Evolutionary conservation across 2,113 vertebrate genomes (phyloP).

Genomic region (Aegotheles bennettii): DNA sequence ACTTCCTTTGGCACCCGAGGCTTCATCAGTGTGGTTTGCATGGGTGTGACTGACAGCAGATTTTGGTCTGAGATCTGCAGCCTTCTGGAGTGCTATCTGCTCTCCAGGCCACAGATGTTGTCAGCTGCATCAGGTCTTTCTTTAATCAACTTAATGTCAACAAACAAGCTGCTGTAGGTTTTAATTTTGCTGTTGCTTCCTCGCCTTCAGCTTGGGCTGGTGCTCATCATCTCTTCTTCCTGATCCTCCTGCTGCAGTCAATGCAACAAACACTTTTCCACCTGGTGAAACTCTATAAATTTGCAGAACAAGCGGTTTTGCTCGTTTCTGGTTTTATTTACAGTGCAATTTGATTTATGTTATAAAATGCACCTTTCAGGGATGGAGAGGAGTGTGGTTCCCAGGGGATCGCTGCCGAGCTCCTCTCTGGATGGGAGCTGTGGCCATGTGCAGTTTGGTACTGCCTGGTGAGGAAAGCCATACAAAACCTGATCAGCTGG

Average conservation of each 20-base stretch:
- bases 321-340: neutral
- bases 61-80: slow-evolving; percentile 16
- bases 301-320: neutral
- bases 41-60: slow-evolving; percentile 21
- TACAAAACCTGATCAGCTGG: neutral
- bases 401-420: neutral
- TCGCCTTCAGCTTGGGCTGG: neutral
- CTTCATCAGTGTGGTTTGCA: slow-evolving; percentile 12
- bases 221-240: neutral
- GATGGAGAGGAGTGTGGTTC: neutral
- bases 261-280: neutral
- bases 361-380: neutral
- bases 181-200: neutral
- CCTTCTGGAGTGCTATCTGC: neutral
- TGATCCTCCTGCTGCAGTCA: neutral
- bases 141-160: neutral
- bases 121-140: neutral
- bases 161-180: neutral
- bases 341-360: neutral
- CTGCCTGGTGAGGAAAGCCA: neutral
- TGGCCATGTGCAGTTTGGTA: accelerated
- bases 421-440: neutral
- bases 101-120: neutral
- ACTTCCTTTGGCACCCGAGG: neutral
- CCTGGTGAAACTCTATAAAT: neutral